phyloP scores from a whole-genome alignment of 2,888 invertebrate genomes.

The Pristionchus arcanus region DNA sequence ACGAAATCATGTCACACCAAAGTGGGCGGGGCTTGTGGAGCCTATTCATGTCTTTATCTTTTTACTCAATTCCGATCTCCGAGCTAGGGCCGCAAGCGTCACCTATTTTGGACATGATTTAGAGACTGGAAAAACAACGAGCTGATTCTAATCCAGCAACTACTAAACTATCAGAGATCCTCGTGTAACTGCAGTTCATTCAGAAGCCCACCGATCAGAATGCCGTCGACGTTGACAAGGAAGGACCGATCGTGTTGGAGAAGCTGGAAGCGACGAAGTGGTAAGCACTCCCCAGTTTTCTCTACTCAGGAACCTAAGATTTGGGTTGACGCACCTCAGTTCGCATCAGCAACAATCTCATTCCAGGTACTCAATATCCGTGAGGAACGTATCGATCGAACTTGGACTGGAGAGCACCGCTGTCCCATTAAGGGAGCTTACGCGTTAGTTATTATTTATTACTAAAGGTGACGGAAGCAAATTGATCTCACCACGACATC shows the following conservation, averaged over 20 bases:
- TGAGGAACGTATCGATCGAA: conserved; percentile 74
- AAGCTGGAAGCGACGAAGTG: conserved; percentile 71
- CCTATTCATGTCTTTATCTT: no score
- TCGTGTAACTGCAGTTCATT: no score
- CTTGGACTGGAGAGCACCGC: conserved; percentile 67
- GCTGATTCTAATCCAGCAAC: no score
- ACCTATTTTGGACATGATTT: no score
- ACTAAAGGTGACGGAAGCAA: background rate
- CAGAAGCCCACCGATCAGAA: conserved; percentile 53
- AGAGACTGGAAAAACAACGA: no score
- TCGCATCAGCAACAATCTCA: background rate
- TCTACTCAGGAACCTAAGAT: background rate
- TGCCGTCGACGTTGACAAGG: conserved; percentile 63
- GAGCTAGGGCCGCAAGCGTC: no score
- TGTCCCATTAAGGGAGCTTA: conserved; percentile 73
- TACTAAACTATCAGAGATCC: no score
- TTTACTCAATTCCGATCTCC: no score
- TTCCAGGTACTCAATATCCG: conserved; percentile 68
- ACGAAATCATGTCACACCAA: no score
- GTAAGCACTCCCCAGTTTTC: background rate
- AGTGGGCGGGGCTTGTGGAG: no score
- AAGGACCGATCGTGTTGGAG: conserved; percentile 67
- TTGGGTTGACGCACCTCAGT: background rate
- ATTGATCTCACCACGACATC: background rate
- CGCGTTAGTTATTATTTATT: conserved; percentile 61